phyloP scores from a whole-genome alignment of 2,888 invertebrate genomes.

The Lutraria lutraria region DNA sequence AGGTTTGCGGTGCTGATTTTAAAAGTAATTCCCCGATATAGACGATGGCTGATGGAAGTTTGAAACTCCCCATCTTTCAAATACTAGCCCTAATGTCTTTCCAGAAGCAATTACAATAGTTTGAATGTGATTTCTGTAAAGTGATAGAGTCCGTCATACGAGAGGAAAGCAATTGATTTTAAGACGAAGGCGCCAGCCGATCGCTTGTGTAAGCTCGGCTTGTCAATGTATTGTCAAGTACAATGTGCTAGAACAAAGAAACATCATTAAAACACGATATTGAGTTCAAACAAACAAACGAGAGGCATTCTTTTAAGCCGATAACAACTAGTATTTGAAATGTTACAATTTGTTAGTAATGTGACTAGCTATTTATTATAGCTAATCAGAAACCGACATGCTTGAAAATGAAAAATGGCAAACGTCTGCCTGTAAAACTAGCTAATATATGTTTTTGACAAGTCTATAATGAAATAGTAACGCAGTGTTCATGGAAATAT shows the following conservation, averaged over 20 bases:
- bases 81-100: constrained; percentile 39
- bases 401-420: constrained; percentile 13
- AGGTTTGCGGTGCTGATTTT: not conserved
- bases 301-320: constrained; percentile 34
- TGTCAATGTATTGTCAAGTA: constrained; percentile 50
- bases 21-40: constrained; percentile 11
- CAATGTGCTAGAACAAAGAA: constrained; percentile 58
- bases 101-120: constrained; percentile 48
- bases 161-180: constrained; percentile 56
- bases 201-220: constrained; percentile 41
- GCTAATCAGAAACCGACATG: not conserved
- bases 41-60: not conserved
- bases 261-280: constrained; percentile 56
- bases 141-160: constrained; percentile 47
- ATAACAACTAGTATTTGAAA: constrained; percentile 35
- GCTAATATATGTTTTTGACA: constrained; percentile 20
- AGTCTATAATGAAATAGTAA: not conserved
- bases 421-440: not conserved
- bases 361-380: constrained; percentile 18
- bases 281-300: constrained; percentile 43
- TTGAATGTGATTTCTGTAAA: constrained; percentile 60
- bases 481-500: not conserved
- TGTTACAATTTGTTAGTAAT: constrained; percentile 51
- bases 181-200: constrained; percentile 48
- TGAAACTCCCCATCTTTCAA: constrained; percentile 2